These are phyloP conservation scores for Lophius piscatorius DNA, from an alignment of 2,113 vertebrate species.

Conservation along the genomic window DNA sequence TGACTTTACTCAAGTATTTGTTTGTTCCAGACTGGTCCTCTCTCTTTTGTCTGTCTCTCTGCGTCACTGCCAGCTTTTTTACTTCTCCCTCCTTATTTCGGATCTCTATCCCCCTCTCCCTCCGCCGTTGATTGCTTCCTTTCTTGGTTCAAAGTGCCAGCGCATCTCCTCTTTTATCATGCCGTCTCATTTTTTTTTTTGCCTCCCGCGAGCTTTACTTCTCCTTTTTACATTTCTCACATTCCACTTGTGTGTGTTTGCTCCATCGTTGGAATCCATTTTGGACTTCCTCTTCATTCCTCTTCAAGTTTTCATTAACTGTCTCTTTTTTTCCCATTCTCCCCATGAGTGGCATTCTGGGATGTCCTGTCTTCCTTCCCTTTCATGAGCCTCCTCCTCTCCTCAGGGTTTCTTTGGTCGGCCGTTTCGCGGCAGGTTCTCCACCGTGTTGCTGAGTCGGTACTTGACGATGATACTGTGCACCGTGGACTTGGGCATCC, in stretches of 20 bases:
- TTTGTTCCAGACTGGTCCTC: conserved; percentile 41
- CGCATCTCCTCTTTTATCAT: too few relatives aligned
- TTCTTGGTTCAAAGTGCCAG: conserved; percentile 55
- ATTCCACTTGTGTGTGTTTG: conserved; percentile 54
- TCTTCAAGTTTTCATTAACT: too few relatives aligned
- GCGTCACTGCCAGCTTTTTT: conserved; percentile 42
- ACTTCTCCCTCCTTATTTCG: conserved; percentile 40
- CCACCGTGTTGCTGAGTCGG: conserved; percentile 85
- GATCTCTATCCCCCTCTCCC: conserved; percentile 2
- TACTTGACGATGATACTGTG: conserved; percentile 88
- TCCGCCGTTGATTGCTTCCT: conserved; percentile 52
- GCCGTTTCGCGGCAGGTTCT: conserved; percentile 83
- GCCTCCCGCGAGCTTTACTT: conserved; percentile 16
- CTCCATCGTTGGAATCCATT: conserved; percentile 36
- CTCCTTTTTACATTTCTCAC: conserved; percentile 20
- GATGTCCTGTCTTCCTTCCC: conserved; percentile 1
- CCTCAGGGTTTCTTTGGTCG: conserved; percentile 82
- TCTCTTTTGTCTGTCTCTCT: conserved; percentile 15
- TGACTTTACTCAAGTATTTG: conserved; percentile 13
- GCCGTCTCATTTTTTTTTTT: conserved; percentile 51
- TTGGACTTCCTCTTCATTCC: conserved; percentile 10
- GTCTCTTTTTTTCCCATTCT: conserved; percentile 9
- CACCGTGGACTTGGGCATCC: conserved; percentile 85
- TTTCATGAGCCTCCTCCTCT: not conserved
- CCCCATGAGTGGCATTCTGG: conserved; percentile 38